These are phyloP conservation scores for Coregonus ussuriensis DNA, from an alignment of 2,797 vertebrate genomes.

Conservation along the genomic window DNA sequence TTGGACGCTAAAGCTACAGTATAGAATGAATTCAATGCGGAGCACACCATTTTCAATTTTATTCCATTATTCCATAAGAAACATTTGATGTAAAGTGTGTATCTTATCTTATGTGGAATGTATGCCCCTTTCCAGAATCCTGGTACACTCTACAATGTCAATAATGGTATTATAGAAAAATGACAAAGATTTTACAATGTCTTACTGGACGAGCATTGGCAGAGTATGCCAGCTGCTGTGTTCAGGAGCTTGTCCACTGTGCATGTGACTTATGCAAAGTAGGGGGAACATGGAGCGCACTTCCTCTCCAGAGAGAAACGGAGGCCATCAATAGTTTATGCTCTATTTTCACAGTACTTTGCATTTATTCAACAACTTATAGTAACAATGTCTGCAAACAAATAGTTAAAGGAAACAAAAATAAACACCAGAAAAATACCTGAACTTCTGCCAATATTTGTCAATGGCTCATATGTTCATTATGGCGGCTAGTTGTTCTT, in stretches of 20 bases:
- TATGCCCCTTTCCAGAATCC: neutral
- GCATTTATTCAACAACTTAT: slow-evolving; percentile 3
- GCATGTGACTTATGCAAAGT: slow-evolving; percentile 28
- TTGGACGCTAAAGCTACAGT: neutral
- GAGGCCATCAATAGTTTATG: neutral
- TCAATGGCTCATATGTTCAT: neutral
- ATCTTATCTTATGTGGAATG: neutral
- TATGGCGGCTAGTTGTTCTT: neutral
- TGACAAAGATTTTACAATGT: neutral
- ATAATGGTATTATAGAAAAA: no score
- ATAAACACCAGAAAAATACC: neutral
- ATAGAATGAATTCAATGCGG: neutral
- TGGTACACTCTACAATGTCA: neutral
- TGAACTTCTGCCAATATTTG: neutral
- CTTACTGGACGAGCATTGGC: neutral
- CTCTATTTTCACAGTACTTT: slow-evolving; percentile 8
- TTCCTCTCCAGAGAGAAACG: slow-evolving; percentile 23
- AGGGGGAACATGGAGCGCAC: slow-evolving; percentile 15
- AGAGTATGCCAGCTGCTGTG: slow-evolving; percentile 4
- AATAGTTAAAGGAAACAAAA: neutral
- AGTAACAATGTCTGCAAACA: neutral
- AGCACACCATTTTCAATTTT: no score
- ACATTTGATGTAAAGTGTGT: neutral
- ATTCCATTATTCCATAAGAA: no score
- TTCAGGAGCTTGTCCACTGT: neutral